These are phyloP conservation scores for Chitala chitala DNA, from an alignment of 2,113 vertebrate genomes.

Conservation along the genomic window DNA sequence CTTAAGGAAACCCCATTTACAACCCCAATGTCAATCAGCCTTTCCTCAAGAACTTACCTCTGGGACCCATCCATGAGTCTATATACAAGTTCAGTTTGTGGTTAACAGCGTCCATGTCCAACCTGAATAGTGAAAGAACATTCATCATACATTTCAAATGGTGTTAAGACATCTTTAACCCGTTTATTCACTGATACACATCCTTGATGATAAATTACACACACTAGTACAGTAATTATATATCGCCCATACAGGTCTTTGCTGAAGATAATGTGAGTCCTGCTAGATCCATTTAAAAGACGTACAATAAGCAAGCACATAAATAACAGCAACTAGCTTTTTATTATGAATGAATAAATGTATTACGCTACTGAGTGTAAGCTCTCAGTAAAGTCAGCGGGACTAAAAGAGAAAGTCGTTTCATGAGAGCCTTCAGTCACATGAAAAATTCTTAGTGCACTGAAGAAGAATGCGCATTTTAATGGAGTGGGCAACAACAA, in stretches of 20 bases:
- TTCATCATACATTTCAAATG: slow-evolving; percentile 4
- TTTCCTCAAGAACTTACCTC: slow-evolving; percentile 66
- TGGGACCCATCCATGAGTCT: slow-evolving; percentile 84
- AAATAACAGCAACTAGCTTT: background rate
- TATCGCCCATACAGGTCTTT: no score
- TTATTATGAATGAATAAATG: no score
- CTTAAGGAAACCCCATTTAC: background rate
- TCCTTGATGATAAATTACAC: no score
- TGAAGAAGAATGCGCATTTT: no score
- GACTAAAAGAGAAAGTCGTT: no score
- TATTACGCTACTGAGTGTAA: no score
- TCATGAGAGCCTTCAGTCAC: no score
- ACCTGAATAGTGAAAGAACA: slow-evolving; percentile 53
- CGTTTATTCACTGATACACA: no score
- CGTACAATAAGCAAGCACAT: background rate
- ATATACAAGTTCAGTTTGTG: slow-evolving; percentile 79
- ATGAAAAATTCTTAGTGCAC: no score
- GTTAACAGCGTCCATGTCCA: slow-evolving; percentile 84
- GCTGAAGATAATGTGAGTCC: background rate
- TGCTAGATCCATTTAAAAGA: background rate
- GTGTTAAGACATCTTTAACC: background rate
- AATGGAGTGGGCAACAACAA: no score
- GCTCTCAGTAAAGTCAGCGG: no score
- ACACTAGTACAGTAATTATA: no score
- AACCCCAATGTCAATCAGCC: background rate